A percentile compares a stretch with the other conserved stretches of the same genome.
phyloP scores from a whole-genome alignment of 2,888 invertebrate species.

The Temnothorax ravouxi region DNA sequence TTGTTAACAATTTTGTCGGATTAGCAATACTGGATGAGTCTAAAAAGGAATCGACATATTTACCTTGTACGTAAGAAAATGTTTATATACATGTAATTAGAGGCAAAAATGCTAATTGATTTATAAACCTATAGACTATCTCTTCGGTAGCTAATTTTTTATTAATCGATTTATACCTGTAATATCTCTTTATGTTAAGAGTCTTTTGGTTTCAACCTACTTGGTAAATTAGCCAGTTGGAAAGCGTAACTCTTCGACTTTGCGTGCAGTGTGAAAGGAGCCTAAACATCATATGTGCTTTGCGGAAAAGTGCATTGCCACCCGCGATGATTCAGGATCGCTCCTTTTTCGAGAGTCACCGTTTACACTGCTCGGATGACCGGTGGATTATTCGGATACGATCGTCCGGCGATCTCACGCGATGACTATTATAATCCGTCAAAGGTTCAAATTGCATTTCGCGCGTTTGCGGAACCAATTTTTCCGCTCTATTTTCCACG shows the following conservation, averaged over 20 bases:
- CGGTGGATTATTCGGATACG: slow-evolving; percentile 60
- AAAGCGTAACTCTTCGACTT: slow-evolving; percentile 34
- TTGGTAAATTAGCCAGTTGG: slow-evolving; percentile 50
- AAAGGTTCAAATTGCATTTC: slow-evolving; percentile 35
- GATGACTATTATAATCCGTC: slow-evolving; percentile 64
- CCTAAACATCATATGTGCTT: slow-evolving; percentile 10
- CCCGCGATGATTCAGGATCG: slow-evolving; percentile 72
- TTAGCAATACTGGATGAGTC: not conserved
- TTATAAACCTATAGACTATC: not conserved
- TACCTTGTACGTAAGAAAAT: not conserved
- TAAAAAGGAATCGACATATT: not conserved
- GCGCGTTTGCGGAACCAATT: slow-evolving; percentile 50
- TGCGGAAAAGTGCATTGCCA: slow-evolving; percentile 64
- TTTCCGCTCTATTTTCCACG: slow-evolving; percentile 59
- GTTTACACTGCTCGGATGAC: slow-evolving; percentile 43
- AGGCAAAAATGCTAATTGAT: not conserved
- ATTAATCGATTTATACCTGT: not conserved
- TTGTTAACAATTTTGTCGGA: not conserved
- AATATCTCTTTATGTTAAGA: slow-evolving; percentile 13
- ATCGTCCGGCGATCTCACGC: slow-evolving; percentile 38
- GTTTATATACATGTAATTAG: not conserved
- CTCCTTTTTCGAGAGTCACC: slow-evolving; percentile 67
- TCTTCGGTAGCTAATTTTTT: slow-evolving; percentile 1
- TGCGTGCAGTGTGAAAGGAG: slow-evolving; percentile 36
- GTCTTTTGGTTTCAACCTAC: slow-evolving; percentile 44